Evolutionary conservation across 2,113 vertebrate species (phyloP).

Genomic region (Malaclemys terrapin): DNA sequence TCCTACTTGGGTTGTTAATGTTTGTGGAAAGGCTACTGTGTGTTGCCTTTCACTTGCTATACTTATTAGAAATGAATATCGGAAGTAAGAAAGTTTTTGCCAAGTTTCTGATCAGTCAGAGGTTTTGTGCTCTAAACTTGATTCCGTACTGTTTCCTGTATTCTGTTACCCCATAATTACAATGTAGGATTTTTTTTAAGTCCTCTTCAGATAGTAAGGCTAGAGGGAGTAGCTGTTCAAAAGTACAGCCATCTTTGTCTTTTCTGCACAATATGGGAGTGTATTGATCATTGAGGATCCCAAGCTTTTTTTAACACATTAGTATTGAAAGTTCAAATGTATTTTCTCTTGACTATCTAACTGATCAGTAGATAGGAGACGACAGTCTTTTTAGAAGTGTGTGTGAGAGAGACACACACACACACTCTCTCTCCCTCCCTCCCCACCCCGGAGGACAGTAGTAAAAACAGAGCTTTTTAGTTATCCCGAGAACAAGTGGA

Average conservation of each 20-base stretch:
- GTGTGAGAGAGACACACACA: too few relatives aligned
- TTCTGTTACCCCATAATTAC: background rate
- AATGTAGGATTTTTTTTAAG: background rate
- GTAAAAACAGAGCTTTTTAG: background rate
- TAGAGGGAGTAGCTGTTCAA: background rate
- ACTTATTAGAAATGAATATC: background rate
- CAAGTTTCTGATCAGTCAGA: background rate
- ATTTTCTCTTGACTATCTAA: background rate
- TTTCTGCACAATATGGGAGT: background rate
- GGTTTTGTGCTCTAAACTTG: background rate
- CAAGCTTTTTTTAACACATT: background rate
- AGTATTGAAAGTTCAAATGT: background rate
- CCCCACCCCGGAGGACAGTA: too few relatives aligned
- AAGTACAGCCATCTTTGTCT: background rate
- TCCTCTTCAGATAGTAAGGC: constrained; percentile 11
- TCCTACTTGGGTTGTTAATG: background rate
- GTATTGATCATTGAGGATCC: constrained; percentile 7
- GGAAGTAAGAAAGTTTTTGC: background rate
- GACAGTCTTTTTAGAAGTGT: background rate
- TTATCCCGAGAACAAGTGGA: background rate
- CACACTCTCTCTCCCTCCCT: too few relatives aligned
- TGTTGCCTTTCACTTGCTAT: background rate
- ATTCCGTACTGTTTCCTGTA: background rate
- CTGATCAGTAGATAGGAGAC: background rate
- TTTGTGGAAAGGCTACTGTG: background rate